phyloP scores from a whole-genome alignment of 2,888 invertebrate genomes.

The Carpatolechia fugitivella region DNA sequence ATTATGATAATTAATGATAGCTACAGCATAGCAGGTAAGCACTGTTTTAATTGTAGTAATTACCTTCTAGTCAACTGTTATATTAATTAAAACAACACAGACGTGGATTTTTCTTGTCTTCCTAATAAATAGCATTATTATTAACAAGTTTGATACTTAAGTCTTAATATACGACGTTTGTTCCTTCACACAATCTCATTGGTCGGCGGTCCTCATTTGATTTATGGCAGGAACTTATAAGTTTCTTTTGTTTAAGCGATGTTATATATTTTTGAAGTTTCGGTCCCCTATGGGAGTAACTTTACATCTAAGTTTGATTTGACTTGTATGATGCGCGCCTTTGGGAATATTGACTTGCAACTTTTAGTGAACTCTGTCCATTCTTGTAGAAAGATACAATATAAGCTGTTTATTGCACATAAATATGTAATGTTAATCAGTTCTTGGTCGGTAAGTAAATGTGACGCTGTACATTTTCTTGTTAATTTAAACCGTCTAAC shows the following conservation, averaged over 20 bases:
- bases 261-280: slow-evolving; percentile 35
- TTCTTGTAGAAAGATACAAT: slow-evolving; percentile 1
- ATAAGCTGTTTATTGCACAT: neutral
- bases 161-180: slow-evolving; percentile 24
- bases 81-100: too few species aligned
- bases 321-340: slow-evolving; percentile 34
- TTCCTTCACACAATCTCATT: neutral
- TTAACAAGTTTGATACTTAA: slow-evolving; percentile 28
- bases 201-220: slow-evolving; percentile 30
- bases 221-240: slow-evolving; percentile 33
- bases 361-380: slow-evolving; percentile 27
- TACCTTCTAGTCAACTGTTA: too few species aligned
- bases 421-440: too few species aligned
- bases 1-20: too few species aligned
- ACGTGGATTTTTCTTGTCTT: neutral
- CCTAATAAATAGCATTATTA: slow-evolving; percentile 34
- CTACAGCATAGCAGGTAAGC: too few species aligned
- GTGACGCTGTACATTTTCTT: neutral
- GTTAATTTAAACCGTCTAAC: slow-evolving; percentile 15
- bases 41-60: too few species aligned
- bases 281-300: slow-evolving; percentile 33
- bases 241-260: slow-evolving; percentile 33
- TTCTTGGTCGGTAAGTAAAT: neutral
- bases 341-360: slow-evolving; percentile 25
- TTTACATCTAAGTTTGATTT: slow-evolving; percentile 45